Evolutionary conservation across 1,140 invertebrate genomes (phyloP).

Genomic region (Drosophila setifemur): DNA sequence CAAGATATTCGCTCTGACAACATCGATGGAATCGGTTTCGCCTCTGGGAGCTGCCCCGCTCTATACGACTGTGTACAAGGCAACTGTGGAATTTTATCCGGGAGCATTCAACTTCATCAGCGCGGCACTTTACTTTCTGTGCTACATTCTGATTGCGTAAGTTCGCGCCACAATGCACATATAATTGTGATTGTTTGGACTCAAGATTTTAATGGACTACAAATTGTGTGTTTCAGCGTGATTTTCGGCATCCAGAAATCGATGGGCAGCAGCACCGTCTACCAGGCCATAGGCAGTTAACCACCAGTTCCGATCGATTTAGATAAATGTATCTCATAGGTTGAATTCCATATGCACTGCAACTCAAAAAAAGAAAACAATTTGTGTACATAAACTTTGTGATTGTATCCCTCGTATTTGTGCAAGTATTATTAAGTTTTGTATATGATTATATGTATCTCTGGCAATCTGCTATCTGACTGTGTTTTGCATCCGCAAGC

Average conservation of each 20-base stretch:
- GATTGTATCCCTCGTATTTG: slow-evolving; percentile 5
- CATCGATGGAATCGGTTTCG: slow-evolving; percentile 85
- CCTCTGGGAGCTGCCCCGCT: slow-evolving; percentile 85
- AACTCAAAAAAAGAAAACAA: background rate
- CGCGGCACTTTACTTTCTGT: slow-evolving; percentile 69
- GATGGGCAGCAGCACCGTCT: slow-evolving; percentile 48
- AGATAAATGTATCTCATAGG: slow-evolving; percentile 27
- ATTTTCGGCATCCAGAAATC: slow-evolving; percentile 69
- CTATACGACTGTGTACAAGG: slow-evolving; percentile 86
- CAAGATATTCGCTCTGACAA: slow-evolving; percentile 86
- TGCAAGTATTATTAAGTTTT: slow-evolving; percentile 36
- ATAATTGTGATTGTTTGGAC: too few species aligned
- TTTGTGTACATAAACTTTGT: slow-evolving; percentile 11
- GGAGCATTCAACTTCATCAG: slow-evolving; percentile 85
- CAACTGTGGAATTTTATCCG: slow-evolving; percentile 84
- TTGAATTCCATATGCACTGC: slow-evolving; percentile 6
- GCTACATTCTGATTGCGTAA: slow-evolving; percentile 83
- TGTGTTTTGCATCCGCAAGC: slow-evolving; percentile 13
- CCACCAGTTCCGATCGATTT: background rate
- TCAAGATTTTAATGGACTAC: too few species aligned
- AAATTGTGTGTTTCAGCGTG: slow-evolving; percentile 23
- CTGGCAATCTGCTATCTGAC: background rate
- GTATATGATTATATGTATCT: slow-evolving; percentile 1
- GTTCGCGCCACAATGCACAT: slow-evolving; percentile 15
- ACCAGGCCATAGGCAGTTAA: slow-evolving; percentile 68